Conservation (phyloP, 2,888 invertebrate species). For the Cheilosia impressa region DNA sequence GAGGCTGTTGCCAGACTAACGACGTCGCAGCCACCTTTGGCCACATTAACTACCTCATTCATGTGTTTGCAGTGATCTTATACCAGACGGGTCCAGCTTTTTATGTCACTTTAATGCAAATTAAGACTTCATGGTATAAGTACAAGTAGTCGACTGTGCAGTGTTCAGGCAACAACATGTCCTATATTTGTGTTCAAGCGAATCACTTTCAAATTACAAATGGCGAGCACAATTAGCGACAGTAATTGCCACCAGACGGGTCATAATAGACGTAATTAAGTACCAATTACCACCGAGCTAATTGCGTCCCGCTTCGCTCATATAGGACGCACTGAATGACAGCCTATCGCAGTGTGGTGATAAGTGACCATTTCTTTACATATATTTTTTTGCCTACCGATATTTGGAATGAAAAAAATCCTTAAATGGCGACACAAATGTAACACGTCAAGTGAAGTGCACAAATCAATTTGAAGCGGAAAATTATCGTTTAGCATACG, state of each 20-base stretch:
- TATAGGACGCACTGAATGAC: constrained; percentile 31
- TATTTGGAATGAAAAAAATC: not conserved
- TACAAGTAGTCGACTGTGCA: not conserved
- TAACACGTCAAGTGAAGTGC: not conserved
- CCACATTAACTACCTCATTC: constrained; percentile 52
- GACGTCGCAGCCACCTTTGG: constrained; percentile 56
- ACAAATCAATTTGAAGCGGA: constrained; percentile 46
- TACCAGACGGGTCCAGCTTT: constrained; percentile 60
- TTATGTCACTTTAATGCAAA: constrained; percentile 66
- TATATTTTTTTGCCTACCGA: not conserved
- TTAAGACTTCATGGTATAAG: constrained; percentile 37
- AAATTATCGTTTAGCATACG: constrained; percentile 33
- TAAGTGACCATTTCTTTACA: not conserved
- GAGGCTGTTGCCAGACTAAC: constrained; percentile 23
- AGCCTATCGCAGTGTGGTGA: not conserved
- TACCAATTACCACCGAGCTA: constrained; percentile 78
- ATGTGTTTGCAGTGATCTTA: constrained; percentile 51
- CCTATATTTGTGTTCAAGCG: constrained; percentile 52
- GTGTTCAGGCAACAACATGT: constrained; percentile 31
- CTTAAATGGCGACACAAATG: not conserved
- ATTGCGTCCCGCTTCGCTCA: constrained; percentile 40
- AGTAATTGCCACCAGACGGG: constrained; percentile 81
- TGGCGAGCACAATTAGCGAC: constrained; percentile 59
- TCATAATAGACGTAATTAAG: constrained; percentile 82
- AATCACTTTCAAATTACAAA: constrained; percentile 48